Percentiles rank a stretch among this genome's conserved stretches.
Evolutionary conservation across 1,140 invertebrate genomes (phyloP).

Genomic region (Scaptomyza pallida): DNA sequence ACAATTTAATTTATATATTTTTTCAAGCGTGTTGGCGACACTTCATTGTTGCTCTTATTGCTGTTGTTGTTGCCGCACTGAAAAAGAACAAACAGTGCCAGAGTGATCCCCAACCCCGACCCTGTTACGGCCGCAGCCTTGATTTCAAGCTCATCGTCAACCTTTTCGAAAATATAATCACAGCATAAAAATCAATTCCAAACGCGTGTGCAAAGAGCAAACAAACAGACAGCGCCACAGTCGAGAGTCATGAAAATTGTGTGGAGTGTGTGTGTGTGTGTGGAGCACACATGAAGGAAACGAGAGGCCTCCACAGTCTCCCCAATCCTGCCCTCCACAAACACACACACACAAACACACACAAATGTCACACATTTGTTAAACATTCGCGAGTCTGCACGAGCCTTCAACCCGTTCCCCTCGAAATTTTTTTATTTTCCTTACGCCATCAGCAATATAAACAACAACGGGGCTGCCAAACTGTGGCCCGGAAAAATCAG

Average conservation of each 20-base stretch:
- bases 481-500: constrained; percentile 70
- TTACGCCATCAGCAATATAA: constrained; percentile 52
- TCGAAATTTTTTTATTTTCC: not conserved
- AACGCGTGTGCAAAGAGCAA: constrained; percentile 78
- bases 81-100: constrained; percentile 51
- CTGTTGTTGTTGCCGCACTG: constrained; percentile 3
- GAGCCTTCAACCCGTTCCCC: constrained; percentile 39
- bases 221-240: constrained; percentile 67
- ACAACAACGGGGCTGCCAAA: constrained; percentile 70
- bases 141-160: constrained; percentile 68
- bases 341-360: constrained; percentile 20
- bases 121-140: constrained; percentile 1
- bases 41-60: constrained; percentile 67
- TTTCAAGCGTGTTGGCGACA: constrained; percentile 79
- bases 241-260: constrained; percentile 39
- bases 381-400: constrained; percentile 76
- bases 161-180: constrained; percentile 83
- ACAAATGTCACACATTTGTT: constrained; percentile 83
- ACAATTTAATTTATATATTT: constrained; percentile 82
- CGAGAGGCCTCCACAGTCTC: constrained; percentile 44
- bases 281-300: not conserved
- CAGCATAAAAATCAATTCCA: constrained; percentile 83
- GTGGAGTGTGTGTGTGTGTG: not conserved
- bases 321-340: constrained; percentile 1
- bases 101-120: constrained; percentile 19